Conservation (phyloP, 2,113 vertebrate genomes). For the Tetrao urogallus region DNA sequence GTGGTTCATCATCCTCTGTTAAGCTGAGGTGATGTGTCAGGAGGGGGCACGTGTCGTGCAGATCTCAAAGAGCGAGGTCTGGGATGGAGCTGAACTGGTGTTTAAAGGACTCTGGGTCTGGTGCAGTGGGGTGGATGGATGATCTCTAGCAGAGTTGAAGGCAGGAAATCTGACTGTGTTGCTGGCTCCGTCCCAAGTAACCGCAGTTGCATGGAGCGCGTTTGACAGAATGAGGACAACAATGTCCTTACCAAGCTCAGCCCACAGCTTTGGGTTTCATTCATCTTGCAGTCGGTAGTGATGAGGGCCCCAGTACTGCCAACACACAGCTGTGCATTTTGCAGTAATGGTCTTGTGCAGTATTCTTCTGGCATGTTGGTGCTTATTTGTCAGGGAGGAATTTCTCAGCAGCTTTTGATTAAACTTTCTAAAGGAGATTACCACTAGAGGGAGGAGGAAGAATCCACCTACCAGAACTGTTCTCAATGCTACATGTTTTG, state of each 20-base stretch:
- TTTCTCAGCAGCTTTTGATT: neutral
- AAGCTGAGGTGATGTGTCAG: neutral
- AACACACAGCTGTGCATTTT: neutral
- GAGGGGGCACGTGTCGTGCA: neutral
- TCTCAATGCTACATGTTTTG: neutral
- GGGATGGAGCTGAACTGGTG: neutral
- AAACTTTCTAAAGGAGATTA: neutral
- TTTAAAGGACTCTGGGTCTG: neutral
- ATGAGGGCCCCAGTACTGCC: neutral
- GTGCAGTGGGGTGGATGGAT: neutral
- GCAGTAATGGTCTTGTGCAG: neutral
- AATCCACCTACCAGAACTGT: neutral
- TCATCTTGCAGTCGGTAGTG: neutral
- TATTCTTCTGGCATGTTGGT: neutral
- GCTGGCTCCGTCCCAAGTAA: neutral
- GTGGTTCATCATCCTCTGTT: neutral
- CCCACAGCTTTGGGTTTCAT: neutral
- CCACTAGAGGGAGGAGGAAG: neutral
- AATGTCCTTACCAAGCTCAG: neutral
- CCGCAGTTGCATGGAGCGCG: neutral
- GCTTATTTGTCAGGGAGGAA: neutral
- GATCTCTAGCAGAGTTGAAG: neutral
- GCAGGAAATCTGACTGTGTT: neutral
- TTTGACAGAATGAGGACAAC: neutral
- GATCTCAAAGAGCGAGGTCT: neutral